Evolutionary conservation across 2,888 invertebrate species (phyloP).

Genomic region (Balanococcus diminutus): DNA sequence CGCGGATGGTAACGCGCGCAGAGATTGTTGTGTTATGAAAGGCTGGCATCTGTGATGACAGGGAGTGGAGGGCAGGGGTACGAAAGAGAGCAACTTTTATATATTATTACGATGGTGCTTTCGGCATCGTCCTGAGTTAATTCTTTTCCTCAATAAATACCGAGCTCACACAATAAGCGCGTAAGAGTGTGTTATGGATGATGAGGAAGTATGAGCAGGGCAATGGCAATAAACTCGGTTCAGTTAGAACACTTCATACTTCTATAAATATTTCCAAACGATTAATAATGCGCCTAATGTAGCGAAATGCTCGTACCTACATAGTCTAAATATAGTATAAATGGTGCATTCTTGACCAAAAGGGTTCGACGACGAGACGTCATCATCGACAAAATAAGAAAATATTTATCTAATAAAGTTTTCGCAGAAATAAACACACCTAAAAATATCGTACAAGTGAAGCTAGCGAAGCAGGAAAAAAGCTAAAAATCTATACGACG

Average conservation of each 20-base stretch:
- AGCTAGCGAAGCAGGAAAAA: background rate
- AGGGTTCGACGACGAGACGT: background rate
- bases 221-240: constrained; percentile 23
- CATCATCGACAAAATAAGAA: background rate
- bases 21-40: constrained; percentile 8
- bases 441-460: background rate
- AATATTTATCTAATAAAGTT: constrained; percentile 5
- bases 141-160: constrained; percentile 26
- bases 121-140: background rate
- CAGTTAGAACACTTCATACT: constrained; percentile 15
- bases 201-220: background rate
- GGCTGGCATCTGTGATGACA: background rate
- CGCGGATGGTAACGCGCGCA: background rate
- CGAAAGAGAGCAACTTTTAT: background rate
- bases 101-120: background rate
- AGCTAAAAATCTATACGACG: background rate
- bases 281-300: constrained; percentile 30
- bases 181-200: background rate
- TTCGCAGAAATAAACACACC: background rate
- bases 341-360: background rate
- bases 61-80: background rate
- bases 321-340: background rate
- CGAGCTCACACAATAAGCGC: background rate
- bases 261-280: constrained; percentile 27
- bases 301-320: background rate